phyloP scores from a whole-genome alignment of 2,113 vertebrate genomes.

The Xiphophorus hellerii region DNA sequence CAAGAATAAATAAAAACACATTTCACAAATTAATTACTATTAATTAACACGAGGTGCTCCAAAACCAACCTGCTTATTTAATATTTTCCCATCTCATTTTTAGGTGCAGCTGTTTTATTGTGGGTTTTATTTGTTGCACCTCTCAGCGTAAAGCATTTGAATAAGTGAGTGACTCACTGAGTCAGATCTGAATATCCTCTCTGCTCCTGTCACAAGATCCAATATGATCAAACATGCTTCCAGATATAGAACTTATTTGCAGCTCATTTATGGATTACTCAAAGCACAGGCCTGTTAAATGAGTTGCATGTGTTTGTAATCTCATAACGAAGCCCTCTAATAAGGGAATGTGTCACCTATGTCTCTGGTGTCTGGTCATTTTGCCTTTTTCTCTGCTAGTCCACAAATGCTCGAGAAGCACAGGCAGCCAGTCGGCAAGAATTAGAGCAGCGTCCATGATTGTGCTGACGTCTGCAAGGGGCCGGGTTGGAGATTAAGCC shows the following conservation, averaged over 20 bases:
- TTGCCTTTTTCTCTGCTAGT: conserved; percentile 43
- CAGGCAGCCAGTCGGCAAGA: conserved; percentile 73
- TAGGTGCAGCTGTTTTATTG: accelerated
- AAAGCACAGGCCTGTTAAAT: conserved; percentile 13
- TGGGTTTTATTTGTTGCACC: not conserved
- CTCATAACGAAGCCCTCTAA: conserved; percentile 52
- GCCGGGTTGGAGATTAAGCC: conserved; percentile 74
- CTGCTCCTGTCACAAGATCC: conserved; percentile 2
- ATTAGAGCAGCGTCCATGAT: conserved; percentile 75
- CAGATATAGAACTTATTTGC: conserved; percentile 33
- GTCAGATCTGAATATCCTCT: conserved; percentile 12
- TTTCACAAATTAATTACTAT: too few species aligned
- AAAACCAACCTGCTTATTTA: too few species aligned
- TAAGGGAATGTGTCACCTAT: conserved; percentile 57
- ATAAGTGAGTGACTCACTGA: conserved; percentile 2
- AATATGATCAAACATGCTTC: conserved; percentile 1
- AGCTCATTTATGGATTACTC: conserved; percentile 27
- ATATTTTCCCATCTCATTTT: not conserved
- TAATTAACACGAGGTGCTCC: too few species aligned
- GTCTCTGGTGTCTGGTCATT: conserved; percentile 52
- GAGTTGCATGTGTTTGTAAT: conserved; percentile 17
- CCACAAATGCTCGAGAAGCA: conserved; percentile 67
- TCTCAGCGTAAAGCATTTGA: not conserved
- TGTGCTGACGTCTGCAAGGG: conserved; percentile 79
- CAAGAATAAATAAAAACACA: too few species aligned